Evolutionary conservation across 1,140 invertebrate genomes (phyloP).

Genomic region (Zaprionus vittiger): DNA sequence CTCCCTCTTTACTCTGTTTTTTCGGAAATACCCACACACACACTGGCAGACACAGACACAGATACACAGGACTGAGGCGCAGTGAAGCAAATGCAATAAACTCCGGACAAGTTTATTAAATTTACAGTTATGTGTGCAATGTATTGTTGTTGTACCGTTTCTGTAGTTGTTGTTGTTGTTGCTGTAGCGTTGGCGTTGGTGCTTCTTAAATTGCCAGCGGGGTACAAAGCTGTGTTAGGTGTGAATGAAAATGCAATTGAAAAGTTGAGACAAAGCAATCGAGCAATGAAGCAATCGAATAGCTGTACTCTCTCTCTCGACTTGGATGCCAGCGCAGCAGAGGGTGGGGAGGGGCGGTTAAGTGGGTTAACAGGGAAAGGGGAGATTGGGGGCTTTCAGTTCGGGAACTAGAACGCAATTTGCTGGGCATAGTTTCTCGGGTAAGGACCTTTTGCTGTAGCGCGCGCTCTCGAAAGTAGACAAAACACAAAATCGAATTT

Average conservation of each 20-base stretch:
- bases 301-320: neutral
- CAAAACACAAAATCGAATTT: slow-evolving; percentile 51
- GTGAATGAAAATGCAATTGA: slow-evolving; percentile 57
- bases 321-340: neutral
- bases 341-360: neutral
- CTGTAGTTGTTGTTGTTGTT: neutral
- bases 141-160: slow-evolving; percentile 27
- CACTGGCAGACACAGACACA: neutral
- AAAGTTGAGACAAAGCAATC: slow-evolving; percentile 55
- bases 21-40: neutral
- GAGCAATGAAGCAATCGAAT: slow-evolving; percentile 40
- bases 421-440: slow-evolving; percentile 30
- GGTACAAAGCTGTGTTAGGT: slow-evolving; percentile 37
- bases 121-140: slow-evolving; percentile 61
- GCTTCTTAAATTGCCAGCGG: slow-evolving; percentile 35
- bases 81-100: slow-evolving; percentile 76
- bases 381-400: neutral
- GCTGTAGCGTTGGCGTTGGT: neutral
- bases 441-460: slow-evolving; percentile 16
- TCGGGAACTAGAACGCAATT: slow-evolving; percentile 11
- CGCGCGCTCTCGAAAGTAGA: slow-evolving; percentile 40
- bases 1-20: neutral
- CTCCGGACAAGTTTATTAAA: slow-evolving; percentile 74
- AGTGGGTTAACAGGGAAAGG: neutral
- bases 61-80: slow-evolving; percentile 19